These are phyloP conservation scores for Matsumurasca onukii DNA, from an alignment of 1,140 invertebrate species.

Conservation along the genomic window DNA sequence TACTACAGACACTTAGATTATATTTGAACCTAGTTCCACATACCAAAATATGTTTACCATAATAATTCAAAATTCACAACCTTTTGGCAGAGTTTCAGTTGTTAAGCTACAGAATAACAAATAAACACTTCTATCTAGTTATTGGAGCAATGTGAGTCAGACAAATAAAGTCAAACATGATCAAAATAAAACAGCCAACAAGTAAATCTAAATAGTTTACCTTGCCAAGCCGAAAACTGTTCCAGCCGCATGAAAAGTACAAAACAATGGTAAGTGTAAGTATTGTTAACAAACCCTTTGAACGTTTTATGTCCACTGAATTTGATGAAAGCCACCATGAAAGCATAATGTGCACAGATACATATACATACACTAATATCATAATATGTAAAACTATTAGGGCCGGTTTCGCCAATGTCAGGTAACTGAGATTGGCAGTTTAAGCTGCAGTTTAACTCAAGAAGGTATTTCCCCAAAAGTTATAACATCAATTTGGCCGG, in stretches of 20 bases:
- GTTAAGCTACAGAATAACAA: background rate
- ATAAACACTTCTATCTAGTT: background rate
- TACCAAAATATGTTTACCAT: background rate
- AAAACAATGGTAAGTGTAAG: background rate
- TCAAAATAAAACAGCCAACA: conserved; percentile 18
- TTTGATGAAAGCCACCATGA: background rate
- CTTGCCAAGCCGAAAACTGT: conserved; percentile 38
- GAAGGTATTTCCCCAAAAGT: no score
- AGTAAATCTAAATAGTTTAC: conserved; percentile 30
- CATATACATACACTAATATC: background rate
- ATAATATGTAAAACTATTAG: background rate
- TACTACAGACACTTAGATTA: background rate
- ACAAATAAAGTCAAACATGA: conserved; percentile 29
- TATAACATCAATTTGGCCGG: no score
- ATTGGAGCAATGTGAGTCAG: conserved; percentile 26
- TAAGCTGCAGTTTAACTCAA: no score
- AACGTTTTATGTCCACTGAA: background rate
- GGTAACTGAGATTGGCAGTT: background rate
- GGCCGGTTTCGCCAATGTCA: background rate
- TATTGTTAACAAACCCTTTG: background rate
- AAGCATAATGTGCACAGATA: background rate
- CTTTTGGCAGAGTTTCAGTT: background rate
- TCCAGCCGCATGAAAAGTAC: background rate
- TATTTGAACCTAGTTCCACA: background rate
- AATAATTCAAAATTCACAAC: background rate